Evolutionary conservation across 92 coral and sea anemone genomes (phyloP).

Genomic region (Siderastrea siderea): DNA sequence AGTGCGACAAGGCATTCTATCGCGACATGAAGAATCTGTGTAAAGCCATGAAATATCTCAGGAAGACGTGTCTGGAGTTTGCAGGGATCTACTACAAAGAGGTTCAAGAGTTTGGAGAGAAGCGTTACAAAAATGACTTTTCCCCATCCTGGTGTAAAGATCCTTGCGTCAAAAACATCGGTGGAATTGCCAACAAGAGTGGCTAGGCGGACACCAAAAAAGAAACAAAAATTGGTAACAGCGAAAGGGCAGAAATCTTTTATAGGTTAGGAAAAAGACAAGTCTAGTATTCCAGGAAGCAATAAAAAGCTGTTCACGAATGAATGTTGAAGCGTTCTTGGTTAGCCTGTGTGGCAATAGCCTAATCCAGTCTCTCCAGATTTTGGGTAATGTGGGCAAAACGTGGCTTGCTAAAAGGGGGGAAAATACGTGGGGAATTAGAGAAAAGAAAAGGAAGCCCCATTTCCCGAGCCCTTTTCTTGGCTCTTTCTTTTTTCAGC

Average conservation of each 20-base stretch:
- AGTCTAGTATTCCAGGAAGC: not conserved
- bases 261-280: too few species aligned
- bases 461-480: too few species aligned
- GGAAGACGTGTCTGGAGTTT: not conserved
- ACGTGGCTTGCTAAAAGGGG: too few species aligned
- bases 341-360: too few species aligned
- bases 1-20: not conserved
- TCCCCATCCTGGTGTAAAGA: constrained; percentile 79
- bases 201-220: not conserved
- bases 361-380: too few species aligned
- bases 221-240: too few species aligned
- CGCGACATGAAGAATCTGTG: not conserved
- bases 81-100: constrained; percentile 66
- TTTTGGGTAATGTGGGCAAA: too few species aligned
- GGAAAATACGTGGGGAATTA: too few species aligned
- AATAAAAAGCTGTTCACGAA: constrained; percentile 2
- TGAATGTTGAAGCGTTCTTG: not conserved
- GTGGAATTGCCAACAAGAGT: constrained; percentile 55
- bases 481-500: too few species aligned
- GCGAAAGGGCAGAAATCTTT: too few species aligned
- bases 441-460: too few species aligned
- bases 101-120: constrained; percentile 65
- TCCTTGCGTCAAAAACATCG: constrained; percentile 46
- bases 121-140: constrained; percentile 33
- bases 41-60: not conserved